These are phyloP conservation scores for Pogonophryne albipinna DNA, from an alignment of 2,797 vertebrate genomes.

Conservation along the genomic window DNA sequence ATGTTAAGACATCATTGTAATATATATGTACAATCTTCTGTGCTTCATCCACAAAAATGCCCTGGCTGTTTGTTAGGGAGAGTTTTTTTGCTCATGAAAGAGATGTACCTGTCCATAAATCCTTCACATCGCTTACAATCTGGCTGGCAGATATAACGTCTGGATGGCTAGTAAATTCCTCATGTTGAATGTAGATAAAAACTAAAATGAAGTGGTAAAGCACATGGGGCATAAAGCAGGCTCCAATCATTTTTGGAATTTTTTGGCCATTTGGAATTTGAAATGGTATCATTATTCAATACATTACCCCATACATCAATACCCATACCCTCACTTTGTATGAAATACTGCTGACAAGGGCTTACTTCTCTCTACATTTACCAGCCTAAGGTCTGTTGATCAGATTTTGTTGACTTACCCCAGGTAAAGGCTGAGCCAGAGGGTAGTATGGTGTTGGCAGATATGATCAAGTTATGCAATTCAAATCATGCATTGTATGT, in stretches of 20 bases:
- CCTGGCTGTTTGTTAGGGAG: no score
- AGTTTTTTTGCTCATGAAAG: not conserved
- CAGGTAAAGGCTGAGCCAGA: not conserved
- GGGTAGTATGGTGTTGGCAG: not conserved
- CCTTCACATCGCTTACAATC: not conserved
- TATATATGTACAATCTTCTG: no score
- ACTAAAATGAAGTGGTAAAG: not conserved
- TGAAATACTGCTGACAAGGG: not conserved
- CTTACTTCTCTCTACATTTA: not conserved
- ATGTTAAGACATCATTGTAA: no score
- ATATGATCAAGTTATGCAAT: not conserved
- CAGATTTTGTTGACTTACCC: not conserved
- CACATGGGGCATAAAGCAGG: not conserved
- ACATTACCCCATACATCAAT: not conserved
- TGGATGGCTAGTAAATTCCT: not conserved
- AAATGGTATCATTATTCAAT: not conserved
- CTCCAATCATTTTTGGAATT: not conserved
- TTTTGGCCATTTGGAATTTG: not conserved
- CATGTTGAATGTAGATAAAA: slow-evolving; percentile 7
- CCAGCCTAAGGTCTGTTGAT: slow-evolving; percentile 1
- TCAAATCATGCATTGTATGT: not conserved
- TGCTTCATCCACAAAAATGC: no score
- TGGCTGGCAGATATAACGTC: not conserved
- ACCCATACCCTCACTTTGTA: not conserved
- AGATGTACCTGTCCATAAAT: slow-evolving; percentile 1